Evolutionary conservation across 2,797 vertebrate species (phyloP).

Genomic region (Botia almorhae): DNA sequence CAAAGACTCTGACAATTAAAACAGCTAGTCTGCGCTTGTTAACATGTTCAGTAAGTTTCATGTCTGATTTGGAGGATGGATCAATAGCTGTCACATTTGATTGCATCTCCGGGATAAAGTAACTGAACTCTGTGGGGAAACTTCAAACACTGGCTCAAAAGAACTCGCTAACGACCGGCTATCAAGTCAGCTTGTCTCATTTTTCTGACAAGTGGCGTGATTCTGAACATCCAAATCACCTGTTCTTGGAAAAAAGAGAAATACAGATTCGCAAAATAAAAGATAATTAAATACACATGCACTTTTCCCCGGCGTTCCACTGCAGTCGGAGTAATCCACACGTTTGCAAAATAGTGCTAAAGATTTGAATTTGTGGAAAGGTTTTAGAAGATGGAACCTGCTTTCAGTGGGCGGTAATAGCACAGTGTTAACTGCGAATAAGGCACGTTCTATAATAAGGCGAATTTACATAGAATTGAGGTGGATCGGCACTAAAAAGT

Average conservation of each 20-base stretch:
- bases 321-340: not conserved
- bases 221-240: conserved; percentile 71
- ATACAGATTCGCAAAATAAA: conserved; percentile 1
- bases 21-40: conserved; percentile 68
- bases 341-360: not conserved
- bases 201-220: conserved; percentile 72
- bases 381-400: not conserved
- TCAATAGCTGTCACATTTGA: conserved; percentile 80
- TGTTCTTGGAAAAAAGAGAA: conserved; percentile 15
- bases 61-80: conserved; percentile 71
- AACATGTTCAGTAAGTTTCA: conserved; percentile 74
- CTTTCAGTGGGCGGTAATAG: conserved; percentile 9
- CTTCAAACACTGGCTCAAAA: conserved; percentile 77
- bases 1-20: conserved; percentile 74
- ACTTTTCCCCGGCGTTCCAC: not conserved
- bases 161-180: conserved; percentile 68
- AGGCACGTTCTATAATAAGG: not conserved
- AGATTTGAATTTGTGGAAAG: not conserved
- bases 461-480: conserved; percentile 3
- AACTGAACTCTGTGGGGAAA: conserved; percentile 72
- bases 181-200: conserved; percentile 69
- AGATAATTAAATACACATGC: conserved; percentile 10
- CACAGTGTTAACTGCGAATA: not conserved
- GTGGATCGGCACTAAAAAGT: not conserved
- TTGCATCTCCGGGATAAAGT: conserved; percentile 73